Evolutionary conservation across 2,888 invertebrate species (phyloP).

Genomic region (Prenolepis imparis): DNA sequence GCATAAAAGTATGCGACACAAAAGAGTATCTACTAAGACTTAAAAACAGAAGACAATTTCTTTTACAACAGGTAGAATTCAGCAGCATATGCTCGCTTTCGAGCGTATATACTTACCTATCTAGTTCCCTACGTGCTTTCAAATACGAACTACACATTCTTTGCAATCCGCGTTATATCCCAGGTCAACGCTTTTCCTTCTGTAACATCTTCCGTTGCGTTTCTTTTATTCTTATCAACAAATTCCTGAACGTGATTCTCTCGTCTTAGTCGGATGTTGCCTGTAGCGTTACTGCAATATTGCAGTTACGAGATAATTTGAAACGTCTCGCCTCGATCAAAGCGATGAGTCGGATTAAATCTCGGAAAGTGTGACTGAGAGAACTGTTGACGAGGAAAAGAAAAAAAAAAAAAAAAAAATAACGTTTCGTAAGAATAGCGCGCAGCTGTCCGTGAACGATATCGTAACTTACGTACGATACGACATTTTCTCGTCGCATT

Average conservation of each 20-base stretch:
- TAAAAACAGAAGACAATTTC: constrained; percentile 40
- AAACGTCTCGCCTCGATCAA: constrained; percentile 39
- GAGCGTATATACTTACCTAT: constrained; percentile 3
- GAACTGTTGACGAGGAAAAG: background rate
- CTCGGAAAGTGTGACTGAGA: background rate
- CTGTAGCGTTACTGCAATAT: constrained; percentile 34
- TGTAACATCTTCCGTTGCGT: constrained; percentile 34
- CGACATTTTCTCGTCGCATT: background rate
- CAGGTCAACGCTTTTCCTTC: constrained; percentile 25
- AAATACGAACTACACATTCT: constrained; percentile 35
- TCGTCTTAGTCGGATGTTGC: constrained; percentile 11
- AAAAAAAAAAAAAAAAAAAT: background rate
- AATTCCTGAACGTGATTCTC: constrained; percentile 41
- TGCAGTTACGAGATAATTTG: constrained; percentile 45
- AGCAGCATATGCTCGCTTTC: constrained; percentile 5
- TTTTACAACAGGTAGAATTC: constrained; percentile 39
- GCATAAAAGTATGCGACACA: constrained; percentile 22
- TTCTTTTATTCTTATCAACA: constrained; percentile 33
- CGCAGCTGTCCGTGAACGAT: background rate
- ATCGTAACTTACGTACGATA: background rate
- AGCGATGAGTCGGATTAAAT: constrained; percentile 31
- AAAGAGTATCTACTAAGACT: constrained; percentile 16
- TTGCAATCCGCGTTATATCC: constrained; percentile 45
- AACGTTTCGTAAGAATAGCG: background rate
- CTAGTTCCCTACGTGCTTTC: constrained; percentile 3